Evolutionary conservation across 2,113 vertebrate species (phyloP).

Genomic region (Esox niger): DNA sequence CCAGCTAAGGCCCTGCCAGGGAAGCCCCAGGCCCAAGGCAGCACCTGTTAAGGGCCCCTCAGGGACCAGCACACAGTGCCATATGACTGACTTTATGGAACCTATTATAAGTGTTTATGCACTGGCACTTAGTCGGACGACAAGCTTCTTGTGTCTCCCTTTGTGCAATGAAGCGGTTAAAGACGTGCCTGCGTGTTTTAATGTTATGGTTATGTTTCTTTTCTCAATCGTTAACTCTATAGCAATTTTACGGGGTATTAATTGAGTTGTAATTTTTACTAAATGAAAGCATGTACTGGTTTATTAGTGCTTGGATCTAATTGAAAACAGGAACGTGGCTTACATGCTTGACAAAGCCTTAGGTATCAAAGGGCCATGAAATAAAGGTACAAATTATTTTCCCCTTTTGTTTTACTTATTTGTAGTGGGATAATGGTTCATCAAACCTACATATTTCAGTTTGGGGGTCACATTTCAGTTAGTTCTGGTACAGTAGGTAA

Average conservation of each 20-base stretch:
- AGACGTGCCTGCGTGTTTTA: slow-evolving; percentile 59
- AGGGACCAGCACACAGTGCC: slow-evolving; percentile 56
- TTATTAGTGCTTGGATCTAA: slow-evolving; percentile 64
- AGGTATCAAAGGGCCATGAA: slow-evolving; percentile 21
- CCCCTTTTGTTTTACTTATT: slow-evolving; percentile 13
- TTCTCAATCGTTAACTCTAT: slow-evolving; percentile 69
- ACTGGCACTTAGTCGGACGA: slow-evolving; percentile 62
- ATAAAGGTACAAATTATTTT: slow-evolving; percentile 9
- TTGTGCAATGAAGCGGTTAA: slow-evolving; percentile 53
- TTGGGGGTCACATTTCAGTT: too few relatives aligned
- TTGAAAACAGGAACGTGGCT: slow-evolving; percentile 66
- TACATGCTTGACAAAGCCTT: slow-evolving; percentile 25
- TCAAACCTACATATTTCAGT: too few relatives aligned
- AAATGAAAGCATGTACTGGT: slow-evolving; percentile 66
- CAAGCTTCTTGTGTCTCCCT: slow-evolving; percentile 48
- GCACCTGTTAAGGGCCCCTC: slow-evolving; percentile 63
- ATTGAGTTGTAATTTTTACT: slow-evolving; percentile 75
- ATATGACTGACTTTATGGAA: slow-evolving; percentile 66
- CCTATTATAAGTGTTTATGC: slow-evolving; percentile 73
- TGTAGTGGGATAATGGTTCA: slow-evolving; percentile 3
- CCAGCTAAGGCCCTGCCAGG: not conserved
- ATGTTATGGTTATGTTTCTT: slow-evolving; percentile 68
- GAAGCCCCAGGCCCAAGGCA: slow-evolving; percentile 38
- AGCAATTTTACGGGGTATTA: slow-evolving; percentile 74
- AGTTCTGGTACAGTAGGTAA: too few relatives aligned